These are phyloP conservation scores for Lamellibrachia luymesi DNA, from an alignment of 1,140 invertebrate species.

Conservation along the genomic window DNA sequence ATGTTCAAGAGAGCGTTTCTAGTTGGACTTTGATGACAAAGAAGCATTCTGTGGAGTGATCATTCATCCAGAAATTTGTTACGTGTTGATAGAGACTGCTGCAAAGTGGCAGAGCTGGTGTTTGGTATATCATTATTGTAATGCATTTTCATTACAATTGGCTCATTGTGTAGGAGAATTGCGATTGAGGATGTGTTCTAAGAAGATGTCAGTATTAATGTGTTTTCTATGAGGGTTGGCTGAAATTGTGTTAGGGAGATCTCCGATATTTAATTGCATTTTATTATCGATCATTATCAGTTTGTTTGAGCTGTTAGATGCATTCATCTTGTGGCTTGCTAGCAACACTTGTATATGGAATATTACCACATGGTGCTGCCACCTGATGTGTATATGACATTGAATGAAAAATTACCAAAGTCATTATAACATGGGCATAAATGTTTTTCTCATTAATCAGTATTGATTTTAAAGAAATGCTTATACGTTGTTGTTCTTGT, in stretches of 20 bases:
- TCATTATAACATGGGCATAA: not conserved
- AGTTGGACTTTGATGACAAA: not conserved
- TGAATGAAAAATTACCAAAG: not conserved
- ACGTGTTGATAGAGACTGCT: not conserved
- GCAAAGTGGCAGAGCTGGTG: not conserved
- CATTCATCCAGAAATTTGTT: not conserved
- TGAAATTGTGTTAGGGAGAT: not conserved
- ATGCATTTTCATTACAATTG: too few relatives aligned
- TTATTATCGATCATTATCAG: not conserved
- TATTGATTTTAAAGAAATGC: not conserved
- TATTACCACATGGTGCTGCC: not conserved
- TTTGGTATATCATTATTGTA: not conserved
- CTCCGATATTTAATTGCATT: not conserved
- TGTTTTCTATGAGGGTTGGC: not conserved
- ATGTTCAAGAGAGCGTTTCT: too few relatives aligned
- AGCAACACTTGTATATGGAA: not conserved
- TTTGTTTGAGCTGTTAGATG: not conserved
- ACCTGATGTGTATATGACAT: not conserved
- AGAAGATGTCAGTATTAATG: not conserved
- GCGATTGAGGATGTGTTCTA: not conserved
- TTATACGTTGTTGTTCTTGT: not conserved
- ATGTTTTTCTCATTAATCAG: not conserved
- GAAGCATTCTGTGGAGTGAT: not conserved
- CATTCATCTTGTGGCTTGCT: not conserved
- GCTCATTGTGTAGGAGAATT: not conserved